phyloP scores from a whole-genome alignment of 2,888 invertebrate species.

The Cataglyphis albicans region DNA sequence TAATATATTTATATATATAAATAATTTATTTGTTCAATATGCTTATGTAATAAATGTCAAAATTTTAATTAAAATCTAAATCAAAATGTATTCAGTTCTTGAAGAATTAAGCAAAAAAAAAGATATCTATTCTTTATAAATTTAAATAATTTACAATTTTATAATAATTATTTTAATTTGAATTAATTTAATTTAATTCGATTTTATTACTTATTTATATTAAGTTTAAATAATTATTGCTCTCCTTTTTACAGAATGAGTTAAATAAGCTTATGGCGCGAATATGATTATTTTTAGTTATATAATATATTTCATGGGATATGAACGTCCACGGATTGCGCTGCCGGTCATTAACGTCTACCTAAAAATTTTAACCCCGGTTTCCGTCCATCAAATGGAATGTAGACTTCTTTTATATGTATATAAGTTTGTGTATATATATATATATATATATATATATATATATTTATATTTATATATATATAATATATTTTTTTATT shows the following conservation, averaged over 20 bases:
- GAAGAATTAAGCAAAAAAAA: neutral
- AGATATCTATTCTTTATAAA: neutral
- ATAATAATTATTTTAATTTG: neutral
- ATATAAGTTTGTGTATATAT: constrained; percentile 66
- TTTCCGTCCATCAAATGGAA: constrained; percentile 70
- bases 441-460: constrained; percentile 66
- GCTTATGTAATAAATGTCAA: neutral
- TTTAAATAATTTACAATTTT: neutral
- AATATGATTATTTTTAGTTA: neutral
- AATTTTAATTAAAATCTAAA: neutral
- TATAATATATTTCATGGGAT: neutral
- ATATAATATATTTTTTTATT: constrained; percentile 75
- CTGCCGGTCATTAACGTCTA: constrained; percentile 33
- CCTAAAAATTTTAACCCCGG: constrained; percentile 60
- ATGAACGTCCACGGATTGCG: constrained; percentile 16
- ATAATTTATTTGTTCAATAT: neutral
- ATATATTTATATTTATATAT: constrained; percentile 72
- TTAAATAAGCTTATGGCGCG: neutral
- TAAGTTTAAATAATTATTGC: neutral
- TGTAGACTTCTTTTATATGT: constrained; percentile 60
- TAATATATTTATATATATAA: neutral
- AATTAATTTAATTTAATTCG: neutral
- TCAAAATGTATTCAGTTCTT: neutral
- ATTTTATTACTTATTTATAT: neutral
- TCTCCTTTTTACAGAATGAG: neutral